Percentiles rank a stretch among this genome's conserved stretches.
These are phyloP conservation scores for Acipenser ruthenus DNA, from an alignment of 2,797 vertebrate genomes.

Conservation along the genomic window DNA sequence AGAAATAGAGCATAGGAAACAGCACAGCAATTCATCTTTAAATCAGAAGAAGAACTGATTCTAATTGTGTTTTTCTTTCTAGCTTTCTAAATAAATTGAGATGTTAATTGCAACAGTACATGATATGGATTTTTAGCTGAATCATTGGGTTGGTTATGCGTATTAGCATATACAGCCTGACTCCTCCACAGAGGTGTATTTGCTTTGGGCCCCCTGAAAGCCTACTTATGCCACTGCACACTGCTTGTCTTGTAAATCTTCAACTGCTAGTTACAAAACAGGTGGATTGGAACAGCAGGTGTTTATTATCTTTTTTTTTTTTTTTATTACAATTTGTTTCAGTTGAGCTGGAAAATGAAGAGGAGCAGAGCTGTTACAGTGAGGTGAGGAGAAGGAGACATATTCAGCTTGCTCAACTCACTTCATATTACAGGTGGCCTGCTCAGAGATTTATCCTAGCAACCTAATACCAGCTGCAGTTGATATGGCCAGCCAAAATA, in stretches of 20 bases:
- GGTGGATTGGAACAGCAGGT: slow-evolving; percentile 35
- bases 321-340: slow-evolving; percentile 19
- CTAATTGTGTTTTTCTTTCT: too few species aligned
- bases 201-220: not conserved
- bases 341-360: slow-evolving; percentile 16
- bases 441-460: not conserved
- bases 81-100: slow-evolving; percentile 17
- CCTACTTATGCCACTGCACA: not conserved
- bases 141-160: slow-evolving; percentile 2
- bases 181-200: slow-evolving; percentile 11
- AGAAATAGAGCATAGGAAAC: too few species aligned
- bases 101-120: slow-evolving; percentile 6
- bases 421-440: not conserved
- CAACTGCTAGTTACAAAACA: slow-evolving; percentile 29
- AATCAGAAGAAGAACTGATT: too few species aligned
- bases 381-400: slow-evolving; percentile 10
- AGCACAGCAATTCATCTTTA: too few species aligned
- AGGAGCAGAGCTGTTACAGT: slow-evolving; percentile 2
- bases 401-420: slow-evolving; percentile 10
- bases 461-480: not conserved
- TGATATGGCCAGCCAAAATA: slow-evolving; percentile 3
- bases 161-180: slow-evolving; percentile 17
- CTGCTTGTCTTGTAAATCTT: slow-evolving; percentile 19
- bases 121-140: not conserved
- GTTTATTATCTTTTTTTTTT: slow-evolving; percentile 13